Base-by-base conservation (phyloP, 2,888 invertebrate species). In the Mactromeris polynyma region DNA sequence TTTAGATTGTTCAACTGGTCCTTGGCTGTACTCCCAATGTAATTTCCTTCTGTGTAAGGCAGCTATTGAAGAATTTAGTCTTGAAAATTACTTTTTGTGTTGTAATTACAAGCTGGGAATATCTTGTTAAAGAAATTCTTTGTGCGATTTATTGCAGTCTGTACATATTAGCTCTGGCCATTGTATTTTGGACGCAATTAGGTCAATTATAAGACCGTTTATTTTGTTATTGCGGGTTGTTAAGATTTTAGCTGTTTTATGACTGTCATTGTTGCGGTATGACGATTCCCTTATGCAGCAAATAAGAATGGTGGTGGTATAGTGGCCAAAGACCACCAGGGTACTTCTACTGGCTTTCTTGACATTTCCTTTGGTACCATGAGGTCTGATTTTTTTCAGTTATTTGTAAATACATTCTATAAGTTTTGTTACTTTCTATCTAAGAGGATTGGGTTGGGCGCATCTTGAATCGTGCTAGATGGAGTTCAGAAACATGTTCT, bases 11-110 rank as follows among this genome's bases (percentile, higher is more conserved):
- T 42, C 9, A 81, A 81, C 42, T 26, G 26, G 79, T 81, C 46
- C 73, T 83, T 83, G 83, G 83, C 83, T 46, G 31, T 51, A 11
- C 38, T 58, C 31, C 54, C 51, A 36, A 58, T 51, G 4, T 58
- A 38, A 36, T 58, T 81, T 58, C 31, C 33, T 33, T 81, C 51
- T 54, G 33, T 58, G 36, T 58, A 81, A n/a, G 54, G 36, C 81
- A 33, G 33, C 36, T 81, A 81, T 81, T 81, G 81, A 81, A 54
- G 51, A 31, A 54, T 58, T 81, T 33, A 36, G 58, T 38, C 31
- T 33, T 36, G 58, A 33, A 81, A 81, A 58, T 81, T 81, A 19
- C 81, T 36, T 81, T 81, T 58, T 33, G 36, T 33, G 58, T 58
- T 51, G 38, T 58, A 58, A 81, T 81, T 81, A 58, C 58, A 73